Percentiles rank a stretch among this genome's conserved stretches.
These are phyloP conservation scores for Casuarius casuarius DNA, from an alignment of 2,113 vertebrate genomes.

Conservation along the genomic window DNA sequence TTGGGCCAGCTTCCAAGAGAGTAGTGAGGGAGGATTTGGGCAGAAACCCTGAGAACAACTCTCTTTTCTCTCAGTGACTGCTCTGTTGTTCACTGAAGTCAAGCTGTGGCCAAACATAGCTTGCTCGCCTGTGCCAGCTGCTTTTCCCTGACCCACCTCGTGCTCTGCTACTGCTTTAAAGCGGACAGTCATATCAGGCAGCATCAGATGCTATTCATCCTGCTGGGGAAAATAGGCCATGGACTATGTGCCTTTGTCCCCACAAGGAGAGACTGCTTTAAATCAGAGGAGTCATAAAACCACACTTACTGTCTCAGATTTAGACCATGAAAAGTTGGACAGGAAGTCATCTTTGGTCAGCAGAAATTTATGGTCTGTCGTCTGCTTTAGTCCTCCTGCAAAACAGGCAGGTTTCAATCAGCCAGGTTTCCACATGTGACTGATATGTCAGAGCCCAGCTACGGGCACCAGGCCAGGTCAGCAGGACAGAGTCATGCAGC, in stretches of 20 bases:
- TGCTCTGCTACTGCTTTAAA: neutral
- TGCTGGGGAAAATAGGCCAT: neutral
- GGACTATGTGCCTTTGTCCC: neutral
- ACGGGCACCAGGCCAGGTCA: neutral
- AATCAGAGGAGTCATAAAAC: neutral
- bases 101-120: neutral
- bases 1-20: neutral
- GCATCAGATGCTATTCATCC: neutral
- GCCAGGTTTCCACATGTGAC: neutral
- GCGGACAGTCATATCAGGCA: neutral
- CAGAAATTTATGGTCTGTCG: constrained; percentile 46
- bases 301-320: constrained; percentile 63
- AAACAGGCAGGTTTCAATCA: constrained; percentile 21
- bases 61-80: neutral
- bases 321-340: constrained; percentile 52
- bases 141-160: neutral
- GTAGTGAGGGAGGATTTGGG: neutral
- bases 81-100: neutral
- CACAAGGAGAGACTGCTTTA: neutral
- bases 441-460: neutral
- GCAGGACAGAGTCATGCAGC: neutral
- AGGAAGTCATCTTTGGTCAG: constrained; percentile 71
- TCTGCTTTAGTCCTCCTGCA: constrained; percentile 74
- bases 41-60: neutral
- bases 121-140: neutral